Evolutionary conservation across 2,113 vertebrate genomes (phyloP).

Genomic region (Ammospiza nelsoni): DNA sequence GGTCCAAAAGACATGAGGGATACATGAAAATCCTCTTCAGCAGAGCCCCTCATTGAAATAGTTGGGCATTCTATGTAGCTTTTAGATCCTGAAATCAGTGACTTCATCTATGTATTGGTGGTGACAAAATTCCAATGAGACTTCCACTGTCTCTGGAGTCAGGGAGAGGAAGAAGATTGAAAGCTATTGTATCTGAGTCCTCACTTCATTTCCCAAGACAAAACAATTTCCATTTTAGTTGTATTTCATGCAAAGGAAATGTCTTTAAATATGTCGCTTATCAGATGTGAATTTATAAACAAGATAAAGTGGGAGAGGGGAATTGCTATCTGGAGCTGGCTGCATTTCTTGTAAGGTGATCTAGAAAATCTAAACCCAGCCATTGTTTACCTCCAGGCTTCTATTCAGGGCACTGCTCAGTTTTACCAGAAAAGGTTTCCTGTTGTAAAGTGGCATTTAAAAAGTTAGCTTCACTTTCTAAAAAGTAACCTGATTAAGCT

Average conservation of each 20-base stretch:
- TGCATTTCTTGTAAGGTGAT: neutral
- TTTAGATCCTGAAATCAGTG: neutral
- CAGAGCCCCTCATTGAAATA: neutral
- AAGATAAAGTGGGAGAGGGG: neutral
- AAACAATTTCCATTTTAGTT: neutral
- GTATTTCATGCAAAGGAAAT: neutral
- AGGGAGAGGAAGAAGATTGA: neutral
- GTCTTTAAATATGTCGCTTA: neutral
- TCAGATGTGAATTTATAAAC: neutral
- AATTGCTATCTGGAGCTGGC: fast-evolving
- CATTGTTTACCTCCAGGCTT: neutral
- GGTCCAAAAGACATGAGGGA: neutral
- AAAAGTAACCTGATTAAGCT: neutral
- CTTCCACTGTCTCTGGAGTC: neutral
- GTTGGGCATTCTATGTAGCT: neutral
- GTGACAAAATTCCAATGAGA: neutral
- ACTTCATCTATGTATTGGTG: neutral
- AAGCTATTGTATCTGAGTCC: neutral
- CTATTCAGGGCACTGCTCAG: neutral
- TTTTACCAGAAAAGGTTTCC: neutral
- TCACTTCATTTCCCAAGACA: neutral
- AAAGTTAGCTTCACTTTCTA: neutral
- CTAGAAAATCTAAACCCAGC: neutral
- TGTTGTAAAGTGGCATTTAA: neutral
- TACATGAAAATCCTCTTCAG: neutral